Conservation (phyloP, 2,888 invertebrate genomes). For the Cantharis flavilabris region DNA sequence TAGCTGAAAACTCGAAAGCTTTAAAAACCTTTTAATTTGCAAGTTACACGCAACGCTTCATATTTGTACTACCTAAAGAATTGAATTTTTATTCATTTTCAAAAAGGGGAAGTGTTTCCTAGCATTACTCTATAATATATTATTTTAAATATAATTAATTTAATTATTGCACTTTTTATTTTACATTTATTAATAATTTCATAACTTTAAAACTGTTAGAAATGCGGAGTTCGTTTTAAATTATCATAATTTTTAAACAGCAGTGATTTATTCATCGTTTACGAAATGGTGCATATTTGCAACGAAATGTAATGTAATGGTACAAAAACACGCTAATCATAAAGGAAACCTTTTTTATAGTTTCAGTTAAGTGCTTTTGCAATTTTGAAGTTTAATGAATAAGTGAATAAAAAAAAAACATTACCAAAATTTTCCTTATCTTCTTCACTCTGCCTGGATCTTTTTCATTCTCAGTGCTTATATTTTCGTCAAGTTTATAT, state of each 20-base stretch:
- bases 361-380: background rate
- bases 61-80: background rate
- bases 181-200: background rate
- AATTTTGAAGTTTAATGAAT: background rate
- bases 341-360: background rate
- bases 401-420: background rate
- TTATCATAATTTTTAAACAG: background rate
- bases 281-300: background rate
- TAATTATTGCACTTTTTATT: background rate
- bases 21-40: background rate
- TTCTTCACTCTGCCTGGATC: no score
- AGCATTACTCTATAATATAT: background rate
- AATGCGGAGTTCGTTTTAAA: background rate
- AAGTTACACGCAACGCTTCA: background rate
- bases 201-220: background rate
- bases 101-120: background rate
- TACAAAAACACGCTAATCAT: background rate
- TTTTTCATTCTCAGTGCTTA: no score
- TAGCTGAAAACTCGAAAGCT: background rate
- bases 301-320: background rate
- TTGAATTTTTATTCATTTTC: background rate
- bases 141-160: background rate
- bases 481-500: no score
- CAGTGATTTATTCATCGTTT: background rate
- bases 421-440: no score